Conservation (phyloP, 2,113 vertebrate species). For the Bos javanicus region DNA sequence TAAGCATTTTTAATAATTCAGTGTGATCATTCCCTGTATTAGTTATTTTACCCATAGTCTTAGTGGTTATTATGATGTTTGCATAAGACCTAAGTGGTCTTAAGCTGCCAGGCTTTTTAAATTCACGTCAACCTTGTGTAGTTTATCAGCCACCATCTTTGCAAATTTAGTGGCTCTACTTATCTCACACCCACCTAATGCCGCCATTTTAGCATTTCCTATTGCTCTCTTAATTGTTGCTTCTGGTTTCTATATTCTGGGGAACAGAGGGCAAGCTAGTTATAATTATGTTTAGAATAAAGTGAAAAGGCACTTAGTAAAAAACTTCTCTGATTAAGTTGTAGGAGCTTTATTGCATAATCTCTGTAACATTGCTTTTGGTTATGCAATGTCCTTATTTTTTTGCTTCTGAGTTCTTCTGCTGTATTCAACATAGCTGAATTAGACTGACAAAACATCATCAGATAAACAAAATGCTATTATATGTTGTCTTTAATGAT, state of each 20-base stretch:
- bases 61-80: background rate
- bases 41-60: background rate
- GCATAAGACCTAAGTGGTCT: background rate
- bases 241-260: background rate
- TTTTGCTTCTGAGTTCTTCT: background rate
- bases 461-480: background rate
- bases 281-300: background rate
- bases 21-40: background rate
- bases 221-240: background rate
- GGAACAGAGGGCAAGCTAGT: background rate
- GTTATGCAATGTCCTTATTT: background rate
- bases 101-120: background rate
- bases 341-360: background rate
- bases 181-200: background rate
- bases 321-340: background rate
- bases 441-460: background rate
- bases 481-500: slow-evolving; percentile 6
- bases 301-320: background rate
- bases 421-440: background rate
- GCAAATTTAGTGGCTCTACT: background rate
- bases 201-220: background rate
- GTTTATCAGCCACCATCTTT: background rate
- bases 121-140: background rate
- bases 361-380: background rate
- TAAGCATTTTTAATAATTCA: background rate